A percentile compares a stretch with the other conserved stretches of the same genome.
phyloP scores from a whole-genome alignment of 2,113 vertebrate genomes.

The Platysteira castanea region DNA sequence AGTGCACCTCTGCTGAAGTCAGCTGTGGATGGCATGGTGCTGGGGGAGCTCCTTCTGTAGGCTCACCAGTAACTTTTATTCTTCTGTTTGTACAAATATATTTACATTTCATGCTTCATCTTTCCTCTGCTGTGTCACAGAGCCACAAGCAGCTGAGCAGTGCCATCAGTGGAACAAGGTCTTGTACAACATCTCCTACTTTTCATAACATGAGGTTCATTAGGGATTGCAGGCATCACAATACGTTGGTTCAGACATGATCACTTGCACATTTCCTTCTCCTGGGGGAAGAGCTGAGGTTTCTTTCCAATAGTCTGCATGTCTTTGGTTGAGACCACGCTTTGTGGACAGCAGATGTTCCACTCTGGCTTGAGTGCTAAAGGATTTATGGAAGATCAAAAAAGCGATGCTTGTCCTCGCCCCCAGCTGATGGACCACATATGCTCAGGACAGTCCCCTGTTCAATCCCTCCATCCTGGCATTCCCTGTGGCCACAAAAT shows the following conservation, averaged over 20 bases:
- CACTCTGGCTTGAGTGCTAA: neutral
- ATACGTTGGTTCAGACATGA: neutral
- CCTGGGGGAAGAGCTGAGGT: neutral
- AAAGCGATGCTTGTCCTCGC: neutral
- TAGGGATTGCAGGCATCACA: neutral
- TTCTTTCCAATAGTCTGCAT: neutral
- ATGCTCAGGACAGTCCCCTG: rapidly evolving
- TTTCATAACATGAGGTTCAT: neutral
- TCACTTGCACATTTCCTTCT: neutral
- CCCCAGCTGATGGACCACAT: neutral
- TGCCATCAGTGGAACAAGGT: neutral
- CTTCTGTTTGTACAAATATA: neutral
- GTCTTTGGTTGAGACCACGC: neutral
- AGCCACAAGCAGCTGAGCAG: neutral
- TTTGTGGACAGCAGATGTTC: neutral
- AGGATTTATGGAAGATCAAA: neutral
- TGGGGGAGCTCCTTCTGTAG: neutral
- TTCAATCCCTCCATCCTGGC: neutral
- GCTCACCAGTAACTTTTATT: neutral
- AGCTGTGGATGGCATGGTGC: rapidly evolving
- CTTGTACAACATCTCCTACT: neutral
- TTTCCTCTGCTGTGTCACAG: neutral
- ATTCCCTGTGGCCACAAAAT: neutral
- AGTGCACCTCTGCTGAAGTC: rapidly evolving
- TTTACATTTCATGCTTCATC: neutral